Evolutionary conservation across 2,888 invertebrate species (phyloP), one percentile per base, ranked within the genome.

Genomic region (Drosophila diplacantha): DNA sequence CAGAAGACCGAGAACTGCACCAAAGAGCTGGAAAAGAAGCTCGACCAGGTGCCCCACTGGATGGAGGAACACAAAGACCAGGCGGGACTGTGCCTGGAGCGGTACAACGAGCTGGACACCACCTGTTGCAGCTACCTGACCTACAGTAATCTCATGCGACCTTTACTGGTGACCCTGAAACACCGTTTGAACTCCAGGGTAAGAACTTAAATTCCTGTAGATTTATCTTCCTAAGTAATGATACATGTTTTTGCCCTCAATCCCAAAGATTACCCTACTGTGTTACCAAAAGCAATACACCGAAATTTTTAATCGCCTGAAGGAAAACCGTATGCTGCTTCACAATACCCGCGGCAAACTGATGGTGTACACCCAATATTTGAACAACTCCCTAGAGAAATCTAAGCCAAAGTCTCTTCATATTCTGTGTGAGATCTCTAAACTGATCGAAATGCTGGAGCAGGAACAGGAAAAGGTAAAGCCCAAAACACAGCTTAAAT

Each of bases 31-130:
- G 1, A 37, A 1, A n/a, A 39, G 2, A 38, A 34, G 11, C 8
- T 62, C 3, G 34, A 8, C 2, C 4, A 47, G n/a, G 32, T 66
- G 32, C 51, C 24, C 37, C 41, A 55, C 14, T 69, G 69, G 65
- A 22, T 35, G 6, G 44, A 29, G 22, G 31, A 39, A 0, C 18
- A 14, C 2, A 12, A 57, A 18, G 44, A 66, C 1, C 38, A 43
- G 9, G n/a, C 20, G 8, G 65, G 26, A 1, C 14, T 62, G 11
- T 69, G 72, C 22, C 3, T 69, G 2, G 66, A 69, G 29, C 66
- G 69, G 9, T 55, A 44, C 22, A 31, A 35, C 2, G 53, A 66
- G 11, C 12, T 72, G n/a, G 29, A 50, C 7, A 49, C 43, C 0
- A 39, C 20, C 7, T 11, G 24, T 11, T 43, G 37, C 41, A 51